A percentile compares a stretch with the other conserved stretches of the same genome.
Evolutionary conservation across 1,140 invertebrate species (phyloP).

Genomic region (Drosophila albomicans): DNA sequence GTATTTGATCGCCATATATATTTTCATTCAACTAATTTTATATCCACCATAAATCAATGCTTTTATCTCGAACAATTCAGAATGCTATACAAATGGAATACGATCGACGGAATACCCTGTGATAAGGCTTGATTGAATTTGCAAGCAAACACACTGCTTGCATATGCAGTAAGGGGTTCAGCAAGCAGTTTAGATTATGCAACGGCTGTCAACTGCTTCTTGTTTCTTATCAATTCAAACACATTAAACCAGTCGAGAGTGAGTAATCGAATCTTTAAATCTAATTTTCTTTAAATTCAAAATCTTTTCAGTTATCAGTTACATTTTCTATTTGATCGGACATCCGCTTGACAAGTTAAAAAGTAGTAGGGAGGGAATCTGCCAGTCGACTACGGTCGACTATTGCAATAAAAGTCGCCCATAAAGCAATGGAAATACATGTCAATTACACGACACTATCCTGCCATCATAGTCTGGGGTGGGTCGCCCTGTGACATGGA

Average conservation of each 20-base stretch:
- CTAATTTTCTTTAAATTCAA: not conserved
- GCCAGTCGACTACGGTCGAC: not conserved
- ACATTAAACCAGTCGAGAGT: too few species aligned
- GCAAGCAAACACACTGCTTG: not conserved
- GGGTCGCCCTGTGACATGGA: not conserved
- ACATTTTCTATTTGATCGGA: too few species aligned
- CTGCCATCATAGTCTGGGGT: not conserved
- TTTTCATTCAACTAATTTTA: constrained; percentile 14
- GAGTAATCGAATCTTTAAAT: not conserved
- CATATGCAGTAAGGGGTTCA: not conserved
- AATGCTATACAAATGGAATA: not conserved
- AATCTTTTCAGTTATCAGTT: too few species aligned
- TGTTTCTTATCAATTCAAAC: not conserved
- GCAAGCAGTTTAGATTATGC: not conserved
- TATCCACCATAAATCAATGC: constrained; percentile 14
- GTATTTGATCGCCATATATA: constrained; percentile 12
- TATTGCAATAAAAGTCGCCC: not conserved
- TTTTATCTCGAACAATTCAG: not conserved
- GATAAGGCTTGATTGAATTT: not conserved
- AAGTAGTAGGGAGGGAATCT: not conserved
- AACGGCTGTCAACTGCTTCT: not conserved
- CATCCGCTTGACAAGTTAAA: too few species aligned
- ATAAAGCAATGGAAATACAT: constrained; percentile 14
- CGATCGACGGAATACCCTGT: not conserved
- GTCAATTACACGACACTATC: constrained; percentile 20